These are phyloP conservation scores for Yponomeuta plumbellus DNA, from an alignment of 2,888 invertebrate genomes.

Conservation along the genomic window DNA sequence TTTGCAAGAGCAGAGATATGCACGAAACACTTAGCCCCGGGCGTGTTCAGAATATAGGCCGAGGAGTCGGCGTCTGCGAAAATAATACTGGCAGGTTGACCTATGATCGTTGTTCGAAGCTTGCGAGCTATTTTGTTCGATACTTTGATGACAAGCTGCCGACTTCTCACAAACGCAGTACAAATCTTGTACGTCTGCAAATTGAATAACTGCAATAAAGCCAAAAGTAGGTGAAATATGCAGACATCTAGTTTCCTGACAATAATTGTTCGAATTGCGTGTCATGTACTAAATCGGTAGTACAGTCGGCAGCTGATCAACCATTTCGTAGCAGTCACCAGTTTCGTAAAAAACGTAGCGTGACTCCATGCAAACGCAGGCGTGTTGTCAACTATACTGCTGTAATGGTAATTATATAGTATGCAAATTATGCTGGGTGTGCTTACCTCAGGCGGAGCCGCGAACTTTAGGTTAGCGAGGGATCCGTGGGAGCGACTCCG, in stretches of 20 bases:
- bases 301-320: no score
- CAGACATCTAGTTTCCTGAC: no score
- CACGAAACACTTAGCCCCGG: conserved; percentile 7
- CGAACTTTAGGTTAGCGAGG: conserved; percentile 92
- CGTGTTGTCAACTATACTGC: no score
- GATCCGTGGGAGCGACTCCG: conserved; percentile 95
- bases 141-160: neutral
- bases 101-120: neutral
- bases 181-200: no score
- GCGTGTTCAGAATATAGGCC: neutral
- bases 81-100: neutral
- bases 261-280: no score
- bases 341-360: no score
- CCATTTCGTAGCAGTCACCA: no score
- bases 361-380: no score
- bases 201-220: no score
- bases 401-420: neutral
- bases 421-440: neutral
- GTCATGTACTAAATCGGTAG: no score
- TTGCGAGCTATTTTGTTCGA: neutral
- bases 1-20: conserved; percentile 8
- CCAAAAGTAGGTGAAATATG: no score
- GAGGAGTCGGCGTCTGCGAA: neutral
- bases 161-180: no score
- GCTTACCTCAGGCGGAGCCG: conserved; percentile 80